Base-by-base conservation (phyloP, 2,888 invertebrate species). In the Seladonia tumulorum region DNA sequence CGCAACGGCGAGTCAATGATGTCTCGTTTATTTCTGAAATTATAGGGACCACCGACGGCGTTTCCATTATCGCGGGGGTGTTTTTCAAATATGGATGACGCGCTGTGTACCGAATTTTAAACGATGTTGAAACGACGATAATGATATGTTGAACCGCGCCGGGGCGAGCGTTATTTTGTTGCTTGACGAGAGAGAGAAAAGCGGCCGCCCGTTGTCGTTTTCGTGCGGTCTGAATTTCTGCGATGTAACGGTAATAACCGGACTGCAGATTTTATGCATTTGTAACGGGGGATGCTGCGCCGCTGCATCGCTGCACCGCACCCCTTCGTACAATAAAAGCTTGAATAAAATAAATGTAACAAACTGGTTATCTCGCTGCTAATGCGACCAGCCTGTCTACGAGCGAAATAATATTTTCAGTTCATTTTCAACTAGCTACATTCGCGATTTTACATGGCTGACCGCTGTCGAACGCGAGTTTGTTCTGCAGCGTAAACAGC, bases 161-260 rank as follows among this genome's bases (percentile, higher is more conserved):
- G 60, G 5, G 25, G 18, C 22, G 35, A 22, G 39, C 35, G 39
- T 68, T 68, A 68, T 39, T 39, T 39, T 68, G 68, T 35, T n/a
- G 35, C 29, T 68, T 68, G 68, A 68, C 39, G 66, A 66, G n/a
- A 22, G 53, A 49, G 45, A 53, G 53, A 53, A 3, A 22, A 53
- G n/a, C 53, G 53, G 22, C 16, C 8, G 35, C 35, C 18, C 14
- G 29, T 22, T 39, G 39, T 68, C 68, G 68, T 68, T 68, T 39
- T 22, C 39, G n/a, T 12, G 68, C 39, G 12, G 68, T 18, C 68
- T 18, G 39, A 29, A 68, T 35, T 68, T 39, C 68, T 66, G 39
- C 39, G 39, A 68, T 68, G 68, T 39, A 68, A 68, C 10, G 39
- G 39, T 68, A 68, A 35, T 68, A 68, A 68, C 68, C 35, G 68